phyloP scores from a whole-genome alignment of 2,888 invertebrate species.

The Agonopterix subpropinquella region DNA sequence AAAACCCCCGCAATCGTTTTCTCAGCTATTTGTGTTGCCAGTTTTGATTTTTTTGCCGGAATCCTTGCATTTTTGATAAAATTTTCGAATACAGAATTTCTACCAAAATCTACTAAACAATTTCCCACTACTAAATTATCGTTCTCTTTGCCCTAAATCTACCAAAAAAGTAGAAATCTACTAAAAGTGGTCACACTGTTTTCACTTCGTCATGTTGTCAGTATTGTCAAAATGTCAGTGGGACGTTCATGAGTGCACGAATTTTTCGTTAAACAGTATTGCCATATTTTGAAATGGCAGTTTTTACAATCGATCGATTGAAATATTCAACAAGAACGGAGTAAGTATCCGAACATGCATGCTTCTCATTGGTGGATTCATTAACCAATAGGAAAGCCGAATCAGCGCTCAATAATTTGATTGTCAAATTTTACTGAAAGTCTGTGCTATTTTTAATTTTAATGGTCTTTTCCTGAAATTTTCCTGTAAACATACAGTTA shows the following conservation, averaged over 20 bases:
- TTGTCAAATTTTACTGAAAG: constrained; percentile 25
- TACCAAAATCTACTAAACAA: too few relatives aligned
- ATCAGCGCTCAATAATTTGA: constrained; percentile 63
- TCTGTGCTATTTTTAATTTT: constrained; percentile 53
- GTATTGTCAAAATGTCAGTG: constrained; percentile 4
- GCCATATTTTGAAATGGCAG: too few relatives aligned
- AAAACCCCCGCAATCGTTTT: too few relatives aligned
- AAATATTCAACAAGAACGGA: neutral
- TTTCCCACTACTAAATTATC: too few relatives aligned
- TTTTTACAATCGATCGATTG: constrained; percentile 2
- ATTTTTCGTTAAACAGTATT: neutral
- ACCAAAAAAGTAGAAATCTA: too few relatives aligned
- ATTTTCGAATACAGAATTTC: too few relatives aligned
- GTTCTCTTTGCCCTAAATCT: too few relatives aligned
- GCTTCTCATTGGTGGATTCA: constrained; percentile 23
- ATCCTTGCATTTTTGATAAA: too few relatives aligned
- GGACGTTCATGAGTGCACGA: neutral
- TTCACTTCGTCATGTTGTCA: constrained; percentile 34
- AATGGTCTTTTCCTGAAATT: constrained; percentile 21
- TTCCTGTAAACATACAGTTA: constrained; percentile 17
- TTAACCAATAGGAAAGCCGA: constrained; percentile 32
- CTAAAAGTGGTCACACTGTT: too few relatives aligned
- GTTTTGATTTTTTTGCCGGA: too few relatives aligned
- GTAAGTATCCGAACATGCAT: neutral
- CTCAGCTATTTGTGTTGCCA: too few relatives aligned